Evolutionary conservation across 1,140 invertebrate genomes (phyloP), one percentile per base, ranked within the genome.

Genomic region (Leptinotarsa undecemlineata): DNA sequence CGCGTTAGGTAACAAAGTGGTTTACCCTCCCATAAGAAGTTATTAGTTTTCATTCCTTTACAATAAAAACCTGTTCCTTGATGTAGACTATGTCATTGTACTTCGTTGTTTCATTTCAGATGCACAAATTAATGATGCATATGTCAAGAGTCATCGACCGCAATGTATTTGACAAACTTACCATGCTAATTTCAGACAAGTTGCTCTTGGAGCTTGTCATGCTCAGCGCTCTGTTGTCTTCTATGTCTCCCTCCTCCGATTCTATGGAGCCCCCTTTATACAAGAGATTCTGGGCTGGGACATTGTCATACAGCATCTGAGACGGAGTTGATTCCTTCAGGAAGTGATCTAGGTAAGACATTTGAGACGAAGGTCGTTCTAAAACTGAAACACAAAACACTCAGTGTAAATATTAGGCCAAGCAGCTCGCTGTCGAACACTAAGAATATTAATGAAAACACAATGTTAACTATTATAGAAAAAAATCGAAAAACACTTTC

Each of bases 291-390:
- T 78, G 79, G 26, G 74, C 68, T 3, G 79, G 72, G 20, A 77
- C 71, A 60, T 80, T 78, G 47, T 83, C 81, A 76, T 77, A 83
- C 48, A 73, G 85, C 33, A 79, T 76, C 73, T 85, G 82, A 42
- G 77, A 77, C 21, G 80, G 81, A 68, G 81, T 84, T 14, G 90
- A 89, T 85, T 96, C 94, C 85, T 95, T 96, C 77, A 96, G 86
- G 84, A 96, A 96, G 81, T 95, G 94, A 83, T 96, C 94, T 79
- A 95, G 86, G 85, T 95, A 95, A 74, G 94, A 96, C 91, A 95
- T 93, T 86, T 95, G 93, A 61, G 94, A 96, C 62, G 93, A 91
- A 72, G 94, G 93, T 80, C 93, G 87, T 85, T 95, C 93, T 87
- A 94, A 87, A 89, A 95, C 94, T 95, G 87, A 81, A 89, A 89